phyloP scores from a whole-genome alignment of 2,888 invertebrate species.

The Scotopteryx bipunctaria region DNA sequence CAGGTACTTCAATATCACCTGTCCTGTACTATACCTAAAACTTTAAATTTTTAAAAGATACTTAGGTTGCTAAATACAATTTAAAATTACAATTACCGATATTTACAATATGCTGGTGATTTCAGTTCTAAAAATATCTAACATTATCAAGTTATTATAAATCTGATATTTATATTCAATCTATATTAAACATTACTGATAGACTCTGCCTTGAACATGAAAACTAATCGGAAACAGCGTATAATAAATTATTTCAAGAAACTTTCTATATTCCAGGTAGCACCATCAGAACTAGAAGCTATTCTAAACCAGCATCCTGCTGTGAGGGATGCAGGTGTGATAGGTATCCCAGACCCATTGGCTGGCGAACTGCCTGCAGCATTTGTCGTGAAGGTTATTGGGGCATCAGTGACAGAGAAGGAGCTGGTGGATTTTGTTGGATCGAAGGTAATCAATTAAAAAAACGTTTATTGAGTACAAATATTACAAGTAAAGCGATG shows the following conservation, averaged over 20 bases:
- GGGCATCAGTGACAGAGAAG: slow-evolving; percentile 47
- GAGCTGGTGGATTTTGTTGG: slow-evolving; percentile 58
- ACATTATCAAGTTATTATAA: too few relatives aligned
- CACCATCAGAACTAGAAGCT: slow-evolving; percentile 67
- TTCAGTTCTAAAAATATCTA: too few relatives aligned
- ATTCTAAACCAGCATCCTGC: slow-evolving; percentile 56
- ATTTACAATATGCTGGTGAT: too few relatives aligned
- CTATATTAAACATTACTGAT: too few relatives aligned
- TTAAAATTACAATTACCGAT: too few relatives aligned
- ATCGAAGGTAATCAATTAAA: slow-evolving; percentile 54
- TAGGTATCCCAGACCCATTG: slow-evolving; percentile 55
- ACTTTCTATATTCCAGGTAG: slow-evolving; percentile 57
- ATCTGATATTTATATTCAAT: too few relatives aligned
- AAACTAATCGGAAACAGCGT: too few relatives aligned
- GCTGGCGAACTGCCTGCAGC: slow-evolving; percentile 67
- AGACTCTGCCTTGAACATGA: too few relatives aligned
- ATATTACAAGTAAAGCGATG: too few relatives aligned
- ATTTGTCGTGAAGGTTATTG: slow-evolving; percentile 57
- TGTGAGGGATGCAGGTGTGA: slow-evolving; percentile 63
- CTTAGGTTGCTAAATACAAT: not conserved
- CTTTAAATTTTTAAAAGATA: not conserved
- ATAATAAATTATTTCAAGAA: too few relatives aligned
- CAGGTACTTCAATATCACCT: slow-evolving; percentile 60
- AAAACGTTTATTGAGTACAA: too few relatives aligned
- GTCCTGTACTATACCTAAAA: too few relatives aligned